Base-by-base conservation (phyloP, 1,140 invertebrate species). In the Euborellia annulipes region DNA sequence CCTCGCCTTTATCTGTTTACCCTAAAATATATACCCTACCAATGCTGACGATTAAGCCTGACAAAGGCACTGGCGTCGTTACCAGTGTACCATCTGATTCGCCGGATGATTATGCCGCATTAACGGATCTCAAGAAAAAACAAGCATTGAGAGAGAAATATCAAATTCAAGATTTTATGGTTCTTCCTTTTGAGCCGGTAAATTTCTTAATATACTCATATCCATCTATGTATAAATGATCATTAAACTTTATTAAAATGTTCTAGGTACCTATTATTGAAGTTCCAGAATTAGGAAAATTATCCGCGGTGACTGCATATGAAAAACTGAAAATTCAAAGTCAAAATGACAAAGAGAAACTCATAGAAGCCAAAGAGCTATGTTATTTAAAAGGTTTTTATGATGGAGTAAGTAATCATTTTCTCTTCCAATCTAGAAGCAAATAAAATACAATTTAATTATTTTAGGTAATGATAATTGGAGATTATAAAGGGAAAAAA, bases 341-440 rank as follows among this genome's bases (percentile, higher is more conserved):
- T 59, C 94, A 97, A 67, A 98, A 98, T 67, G 95, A 98, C 58
- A 81, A 77, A 58, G 88, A 91, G 0, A 97, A 97, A 63, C 66
- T 99, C 37, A 62, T 76, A 6, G 80, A 96, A 68, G 96, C 96
- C 0, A 98, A 99, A 63, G 92, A 95, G 58, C 75, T 85, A 66
- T 84, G 94, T 34, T 99, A 99, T 59, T 63, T 96, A 3, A 97
- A 97, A 71, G 93, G 92, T 46, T 99, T 98, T 66, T 98, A 98
- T 64, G 90, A 97, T 58, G 84, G 84, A 20, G 67, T 60, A 48
- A 54, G 42, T 48, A 23, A 11, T 27, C 21, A n/a, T n/a, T n/a
- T n/a, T n/a, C n/a, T n/a, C n/a, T n/a, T n/a, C n/a, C n/a, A n/a
- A n/a, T n/a, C n/a, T n/a, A n/a, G n/a, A n/a, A n/a, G n/a, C n/a